These are phyloP conservation scores for Liparis tanakae DNA, from an alignment of 2,797 vertebrate genomes.

Conservation along the genomic window DNA sequence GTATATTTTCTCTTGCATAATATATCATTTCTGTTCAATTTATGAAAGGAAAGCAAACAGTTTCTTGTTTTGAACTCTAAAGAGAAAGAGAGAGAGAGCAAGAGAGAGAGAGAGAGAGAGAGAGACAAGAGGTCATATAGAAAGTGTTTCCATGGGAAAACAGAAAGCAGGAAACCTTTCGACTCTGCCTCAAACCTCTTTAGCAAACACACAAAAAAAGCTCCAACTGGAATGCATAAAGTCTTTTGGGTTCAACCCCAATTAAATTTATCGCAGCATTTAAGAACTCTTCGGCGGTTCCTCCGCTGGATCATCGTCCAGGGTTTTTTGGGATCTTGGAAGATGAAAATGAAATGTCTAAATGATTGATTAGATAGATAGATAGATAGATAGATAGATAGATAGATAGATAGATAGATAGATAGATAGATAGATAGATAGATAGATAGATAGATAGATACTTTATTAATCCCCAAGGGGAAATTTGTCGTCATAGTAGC, in stretches of 20 bases:
- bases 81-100: constrained; percentile 2
- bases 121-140: constrained; percentile 13
- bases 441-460: too few species aligned
- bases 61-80: constrained; percentile 26
- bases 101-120: too few species aligned
- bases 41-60: constrained; percentile 22
- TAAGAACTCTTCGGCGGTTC: constrained; percentile 17
- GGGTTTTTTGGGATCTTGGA: constrained; percentile 33
- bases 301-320: constrained; percentile 36
- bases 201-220: constrained; percentile 6
- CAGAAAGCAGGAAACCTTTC: constrained; percentile 38
- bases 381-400: too few species aligned
- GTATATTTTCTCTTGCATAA: constrained; percentile 11
- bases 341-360: constrained; percentile 25
- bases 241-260: constrained; percentile 37
- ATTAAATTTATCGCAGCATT: constrained; percentile 27
- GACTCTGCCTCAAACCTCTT: constrained; percentile 16
- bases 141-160: constrained; percentile 33
- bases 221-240: constrained; percentile 41
- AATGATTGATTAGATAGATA: constrained; percentile 24
- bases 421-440: too few species aligned
- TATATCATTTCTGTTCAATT: constrained; percentile 26
- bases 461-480: too few species aligned
- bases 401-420: too few species aligned
- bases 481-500: too few species aligned